These are phyloP conservation scores for Drosophila barbarae DNA, from an alignment of 2,888 invertebrate species.

Conservation along the genomic window DNA sequence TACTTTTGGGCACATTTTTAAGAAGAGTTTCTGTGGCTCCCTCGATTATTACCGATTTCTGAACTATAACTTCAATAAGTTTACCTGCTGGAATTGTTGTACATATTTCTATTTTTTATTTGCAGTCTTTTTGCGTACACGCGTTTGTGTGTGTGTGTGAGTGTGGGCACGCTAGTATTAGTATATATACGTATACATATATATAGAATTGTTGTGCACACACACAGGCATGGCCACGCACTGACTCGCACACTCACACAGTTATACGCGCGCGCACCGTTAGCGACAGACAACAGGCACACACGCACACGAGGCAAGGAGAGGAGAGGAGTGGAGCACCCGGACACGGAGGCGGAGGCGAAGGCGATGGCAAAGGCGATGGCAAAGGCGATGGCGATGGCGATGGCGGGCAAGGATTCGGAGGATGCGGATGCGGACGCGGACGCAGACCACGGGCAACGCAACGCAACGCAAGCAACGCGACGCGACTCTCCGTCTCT, in stretches of 20 bases:
- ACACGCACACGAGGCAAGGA: conserved; percentile 30
- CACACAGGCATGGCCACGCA: conserved; percentile 41
- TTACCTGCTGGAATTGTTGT: conserved; percentile 28
- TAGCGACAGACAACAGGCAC: conserved; percentile 67
- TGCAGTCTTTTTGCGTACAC: conserved; percentile 15
- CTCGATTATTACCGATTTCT: neutral
- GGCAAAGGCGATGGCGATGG: neutral
- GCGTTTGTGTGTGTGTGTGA: conserved; percentile 15
- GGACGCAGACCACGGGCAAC: conserved; percentile 47
- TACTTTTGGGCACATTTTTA: neutral
- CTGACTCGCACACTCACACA: conserved; percentile 59
- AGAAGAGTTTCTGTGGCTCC: neutral
- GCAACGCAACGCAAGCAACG: conserved; percentile 50
- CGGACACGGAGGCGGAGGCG: conserved; percentile 29
- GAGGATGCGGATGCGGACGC: conserved; percentile 39
- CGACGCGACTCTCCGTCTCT: conserved; percentile 54
- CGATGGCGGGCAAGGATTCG: conserved; percentile 9
- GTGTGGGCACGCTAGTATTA: conserved; percentile 19
- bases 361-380: conserved; percentile 7
- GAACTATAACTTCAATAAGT: conserved; percentile 12
- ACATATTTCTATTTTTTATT: conserved; percentile 23
- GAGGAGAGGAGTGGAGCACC: conserved; percentile 14
- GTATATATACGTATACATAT: conserved; percentile 29
- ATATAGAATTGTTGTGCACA: conserved; percentile 55
- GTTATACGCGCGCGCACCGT: conserved; percentile 63